Conservation (phyloP, 2,113 vertebrate species). For the Lates calcarifer region DNA sequence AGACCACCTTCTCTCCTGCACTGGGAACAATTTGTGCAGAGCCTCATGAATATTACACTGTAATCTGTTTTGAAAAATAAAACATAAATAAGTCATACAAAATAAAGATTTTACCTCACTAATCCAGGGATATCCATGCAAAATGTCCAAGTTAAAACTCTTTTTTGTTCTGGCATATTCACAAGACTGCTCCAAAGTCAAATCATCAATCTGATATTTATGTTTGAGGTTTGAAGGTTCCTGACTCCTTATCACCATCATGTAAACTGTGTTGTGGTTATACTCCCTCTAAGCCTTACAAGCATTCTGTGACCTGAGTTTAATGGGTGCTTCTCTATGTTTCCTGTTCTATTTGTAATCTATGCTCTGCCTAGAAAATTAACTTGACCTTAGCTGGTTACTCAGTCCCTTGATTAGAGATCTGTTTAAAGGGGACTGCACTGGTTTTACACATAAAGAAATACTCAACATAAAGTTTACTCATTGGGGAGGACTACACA, state of each 20-base stretch:
- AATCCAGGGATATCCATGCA: not conserved
- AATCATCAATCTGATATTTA: not conserved
- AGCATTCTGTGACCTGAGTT: slow-evolving; percentile 14
- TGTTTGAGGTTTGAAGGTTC: not conserved
- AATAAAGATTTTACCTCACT: not conserved
- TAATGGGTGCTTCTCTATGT: slow-evolving; percentile 44
- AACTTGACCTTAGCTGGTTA: slow-evolving; percentile 44
- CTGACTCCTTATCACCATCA: not conserved
- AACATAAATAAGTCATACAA: slow-evolving; percentile 5
- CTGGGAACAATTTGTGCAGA: not conserved
- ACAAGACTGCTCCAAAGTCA: not conserved
- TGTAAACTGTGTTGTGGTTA: not conserved
- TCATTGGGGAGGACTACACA: not conserved
- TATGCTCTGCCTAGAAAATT: slow-evolving; percentile 36
- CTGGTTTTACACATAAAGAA: slow-evolving; percentile 20
- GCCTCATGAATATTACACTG: not conserved
- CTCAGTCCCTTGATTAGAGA: slow-evolving; percentile 62
- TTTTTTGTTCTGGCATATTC: not conserved
- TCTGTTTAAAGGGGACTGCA: slow-evolving; percentile 42
- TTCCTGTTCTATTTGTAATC: slow-evolving; percentile 37
- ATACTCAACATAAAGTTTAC: too few relatives aligned
- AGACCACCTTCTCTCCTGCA: not conserved
- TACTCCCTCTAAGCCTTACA: not conserved
- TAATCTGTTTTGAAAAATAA: not conserved
- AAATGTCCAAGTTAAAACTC: not conserved